Conservation (phyloP, 1,140 invertebrate genomes). For the Goniozus legneri region DNA sequence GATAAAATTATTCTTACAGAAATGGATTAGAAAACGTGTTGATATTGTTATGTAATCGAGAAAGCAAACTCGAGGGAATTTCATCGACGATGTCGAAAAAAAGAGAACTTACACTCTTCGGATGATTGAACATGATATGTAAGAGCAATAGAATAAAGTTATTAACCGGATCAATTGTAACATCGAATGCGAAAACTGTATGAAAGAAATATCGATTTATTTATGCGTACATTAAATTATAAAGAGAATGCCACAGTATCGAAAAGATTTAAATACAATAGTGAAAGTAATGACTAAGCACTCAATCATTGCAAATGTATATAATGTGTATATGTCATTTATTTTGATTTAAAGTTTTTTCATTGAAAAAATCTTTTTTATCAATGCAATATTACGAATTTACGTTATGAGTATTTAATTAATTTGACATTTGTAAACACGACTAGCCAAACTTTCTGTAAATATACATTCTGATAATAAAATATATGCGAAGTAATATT, state of each 20-base stretch:
- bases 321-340: slow-evolving; percentile 46
- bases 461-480: slow-evolving; percentile 50
- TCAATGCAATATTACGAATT: slow-evolving; percentile 40
- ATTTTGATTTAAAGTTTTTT: slow-evolving; percentile 26
- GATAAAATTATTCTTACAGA: slow-evolving; percentile 37
- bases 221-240: not conserved
- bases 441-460: slow-evolving; percentile 46
- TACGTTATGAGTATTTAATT: slow-evolving; percentile 40
- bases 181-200: no score
- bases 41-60: not conserved
- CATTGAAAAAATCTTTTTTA: slow-evolving; percentile 30
- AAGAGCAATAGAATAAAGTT: no score
- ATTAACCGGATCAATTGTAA: no score
- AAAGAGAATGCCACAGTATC: no score
- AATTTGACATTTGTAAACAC: slow-evolving; percentile 39
- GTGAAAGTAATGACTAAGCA: not conserved
- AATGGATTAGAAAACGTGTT: slow-evolving; percentile 8
- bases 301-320: slow-evolving; percentile 37
- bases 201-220: not conserved
- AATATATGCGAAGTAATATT: slow-evolving; percentile 25
- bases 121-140: no score
- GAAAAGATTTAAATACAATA: not conserved
- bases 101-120: no score
- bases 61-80: not conserved
- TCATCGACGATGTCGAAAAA: not conserved